Percentiles rank a stretch among this genome's conserved stretches.
Conservation (phyloP, 37 sponge, comb jelly and placozoan species). For the Axinella damicornis region DNA sequence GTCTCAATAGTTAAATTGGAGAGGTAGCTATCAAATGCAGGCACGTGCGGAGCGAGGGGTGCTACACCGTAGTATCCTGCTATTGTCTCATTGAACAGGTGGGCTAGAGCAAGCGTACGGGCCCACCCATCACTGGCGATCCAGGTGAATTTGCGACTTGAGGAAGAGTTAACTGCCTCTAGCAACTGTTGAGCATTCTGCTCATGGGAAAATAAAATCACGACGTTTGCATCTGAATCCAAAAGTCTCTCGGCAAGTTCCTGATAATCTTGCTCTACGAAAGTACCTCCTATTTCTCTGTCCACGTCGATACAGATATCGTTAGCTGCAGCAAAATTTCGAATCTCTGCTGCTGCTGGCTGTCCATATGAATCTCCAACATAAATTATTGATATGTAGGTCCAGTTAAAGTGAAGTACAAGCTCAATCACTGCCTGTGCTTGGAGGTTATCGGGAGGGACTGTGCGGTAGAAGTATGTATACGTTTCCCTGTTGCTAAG, state of each 20-base stretch:
- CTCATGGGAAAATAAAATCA: constrained; percentile 25
- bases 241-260: constrained; percentile 1
- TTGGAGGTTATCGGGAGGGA: constrained; percentile 74
- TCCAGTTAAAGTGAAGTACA: constrained; percentile 47
- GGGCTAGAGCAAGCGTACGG: neutral
- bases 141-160: constrained; percentile 35
- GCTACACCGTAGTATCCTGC: constrained; percentile 47
- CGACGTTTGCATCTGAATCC: constrained; percentile 25
- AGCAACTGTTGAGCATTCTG: neutral
- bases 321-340: neutral
- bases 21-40: constrained; percentile 44
- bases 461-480: constrained; percentile 76
- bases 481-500: constrained; percentile 74
- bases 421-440: constrained; percentile 84
- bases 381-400: constrained; percentile 18
- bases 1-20: constrained; percentile 28
- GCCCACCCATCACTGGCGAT: constrained; percentile 78
- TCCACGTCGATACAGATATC: constrained; percentile 37
- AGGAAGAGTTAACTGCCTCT: neutral
- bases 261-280: neutral
- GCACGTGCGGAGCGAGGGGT: constrained; percentile 8
- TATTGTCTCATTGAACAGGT: constrained; percentile 4
- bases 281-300: neutral
- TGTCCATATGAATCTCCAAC: constrained; percentile 43
- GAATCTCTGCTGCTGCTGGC: constrained; percentile 32